A percentile compares a stretch with the other conserved stretches of the same genome.
Conservation (phyloP, 2,888 invertebrate genomes). For the Cosmorhoe ocellata region DNA sequence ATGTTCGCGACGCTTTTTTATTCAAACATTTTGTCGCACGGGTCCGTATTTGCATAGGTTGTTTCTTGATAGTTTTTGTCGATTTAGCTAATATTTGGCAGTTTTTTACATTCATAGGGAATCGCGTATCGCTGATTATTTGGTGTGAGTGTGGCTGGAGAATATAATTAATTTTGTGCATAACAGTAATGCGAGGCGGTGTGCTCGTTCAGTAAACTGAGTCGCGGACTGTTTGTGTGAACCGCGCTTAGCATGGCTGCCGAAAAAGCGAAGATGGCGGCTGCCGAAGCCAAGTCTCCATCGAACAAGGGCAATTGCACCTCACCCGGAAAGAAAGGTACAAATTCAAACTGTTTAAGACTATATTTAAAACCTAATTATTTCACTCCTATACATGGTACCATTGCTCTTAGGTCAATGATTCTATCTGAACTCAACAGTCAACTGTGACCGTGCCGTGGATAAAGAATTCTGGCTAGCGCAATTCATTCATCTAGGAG, state of each 20-base stretch:
- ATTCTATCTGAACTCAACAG: no score
- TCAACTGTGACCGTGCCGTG: no score
- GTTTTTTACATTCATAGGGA: slow-evolving; percentile 64
- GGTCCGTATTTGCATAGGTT: slow-evolving; percentile 49
- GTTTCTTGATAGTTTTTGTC: slow-evolving; percentile 48
- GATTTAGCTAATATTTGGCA: slow-evolving; percentile 68
- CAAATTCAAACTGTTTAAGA: slow-evolving; percentile 12
- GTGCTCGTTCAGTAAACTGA: slow-evolving; percentile 55
- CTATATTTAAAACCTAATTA: not conserved
- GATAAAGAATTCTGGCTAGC: no score
- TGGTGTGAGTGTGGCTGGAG: slow-evolving; percentile 58
- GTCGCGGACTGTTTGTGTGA: slow-evolving; percentile 47
- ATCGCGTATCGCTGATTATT: slow-evolving; percentile 69
- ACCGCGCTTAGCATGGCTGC: slow-evolving; percentile 66
- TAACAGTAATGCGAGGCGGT: slow-evolving; percentile 66
- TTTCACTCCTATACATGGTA: not conserved
- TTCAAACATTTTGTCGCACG: slow-evolving; percentile 40
- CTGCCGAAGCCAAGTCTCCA: slow-evolving; percentile 72
- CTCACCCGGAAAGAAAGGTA: slow-evolving; percentile 80
- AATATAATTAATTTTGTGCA: slow-evolving; percentile 34
- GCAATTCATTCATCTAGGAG: no score
- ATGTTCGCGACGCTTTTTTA: slow-evolving; percentile 34
- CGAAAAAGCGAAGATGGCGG: slow-evolving; percentile 78
- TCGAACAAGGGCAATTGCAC: slow-evolving; percentile 76
- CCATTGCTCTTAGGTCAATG: no score